These are phyloP conservation scores for Trachelus stipa DNA, from an alignment of 2,888 invertebrate species.

Conservation along the genomic window DNA sequence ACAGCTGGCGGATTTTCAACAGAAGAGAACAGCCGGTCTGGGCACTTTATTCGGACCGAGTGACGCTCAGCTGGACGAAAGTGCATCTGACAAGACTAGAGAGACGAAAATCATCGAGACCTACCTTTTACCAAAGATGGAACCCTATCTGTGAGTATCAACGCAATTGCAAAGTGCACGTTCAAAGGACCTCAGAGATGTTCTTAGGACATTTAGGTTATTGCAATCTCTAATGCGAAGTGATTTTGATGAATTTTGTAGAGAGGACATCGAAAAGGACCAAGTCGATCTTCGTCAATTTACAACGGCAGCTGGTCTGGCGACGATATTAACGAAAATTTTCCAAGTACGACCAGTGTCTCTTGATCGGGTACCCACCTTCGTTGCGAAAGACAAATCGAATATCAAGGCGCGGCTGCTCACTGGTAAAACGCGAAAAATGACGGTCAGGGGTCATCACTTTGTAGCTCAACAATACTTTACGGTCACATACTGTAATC, in stretches of 20 bases:
- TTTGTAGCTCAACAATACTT: slow-evolving; percentile 90
- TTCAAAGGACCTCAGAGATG: neutral
- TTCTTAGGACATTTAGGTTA: neutral
- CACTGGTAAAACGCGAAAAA: slow-evolving; percentile 77
- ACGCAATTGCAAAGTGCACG: neutral
- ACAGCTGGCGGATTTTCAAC: slow-evolving; percentile 86
- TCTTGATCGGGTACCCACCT: slow-evolving; percentile 83
- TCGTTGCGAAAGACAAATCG: slow-evolving; percentile 87
- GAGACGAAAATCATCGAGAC: slow-evolving; percentile 82
- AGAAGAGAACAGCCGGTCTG: slow-evolving; percentile 89
- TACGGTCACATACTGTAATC: slow-evolving; percentile 91
- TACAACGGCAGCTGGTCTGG: slow-evolving; percentile 82
- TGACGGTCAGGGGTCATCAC: slow-evolving; percentile 89
- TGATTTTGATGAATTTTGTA: slow-evolving; percentile 47
- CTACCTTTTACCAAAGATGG: slow-evolving; percentile 79
- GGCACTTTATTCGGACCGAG: slow-evolving; percentile 91
- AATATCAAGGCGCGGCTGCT: slow-evolving; percentile 74
- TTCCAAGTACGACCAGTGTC: slow-evolving; percentile 76
- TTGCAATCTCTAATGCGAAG: neutral
- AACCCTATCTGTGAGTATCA: slow-evolving; percentile 73
- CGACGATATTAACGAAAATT: slow-evolving; percentile 83
- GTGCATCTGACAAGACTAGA: slow-evolving; percentile 81
- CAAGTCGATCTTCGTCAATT: slow-evolving; percentile 72
- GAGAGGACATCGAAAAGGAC: slow-evolving; percentile 76
- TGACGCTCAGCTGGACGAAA: slow-evolving; percentile 82